Base-by-base conservation (phyloP, 2,797 vertebrate genomes). In the Poeciliopsis paucimaculata region DNA sequence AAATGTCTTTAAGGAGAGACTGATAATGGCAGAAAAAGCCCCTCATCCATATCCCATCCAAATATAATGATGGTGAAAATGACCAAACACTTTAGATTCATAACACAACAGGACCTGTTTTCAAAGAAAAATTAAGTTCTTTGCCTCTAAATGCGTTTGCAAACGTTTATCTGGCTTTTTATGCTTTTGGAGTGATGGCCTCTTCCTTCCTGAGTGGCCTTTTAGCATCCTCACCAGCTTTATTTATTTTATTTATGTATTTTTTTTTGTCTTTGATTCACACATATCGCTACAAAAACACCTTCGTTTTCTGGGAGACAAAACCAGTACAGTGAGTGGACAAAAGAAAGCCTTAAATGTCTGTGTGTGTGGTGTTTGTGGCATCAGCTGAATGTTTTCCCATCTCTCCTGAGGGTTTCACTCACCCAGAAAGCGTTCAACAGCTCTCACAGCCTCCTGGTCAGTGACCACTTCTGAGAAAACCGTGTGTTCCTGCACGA, bases 391-490 rank as follows among this genome's bases (percentile, higher is more conserved):
- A 23, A 34, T 12, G 26, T 15, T 26, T 26, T 80, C 26, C 60
- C 2, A 71, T 31, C 12, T 66, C 28, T 10, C 77, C 31, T 66
- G 73, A 13, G 9, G 15, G 13, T 68, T 0, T 16, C 5, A 86
- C 97, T 96, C 91, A 98, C 98, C 97, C 73, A 98, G 81, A 82
- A 98, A 98, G 75, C 5, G 92, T 81, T 98, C 96, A 5, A 97
- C 68, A 0, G 98, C 97, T 15, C 73, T 82, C 46, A 98, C 95
- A 0, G 97, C 98, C 82, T 98, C 95, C 2, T 74, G 39, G 18
- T 99, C 98, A 13, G 96, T 94, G 91, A 98, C 95, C n/a, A 97
- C 94, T 79, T 97, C 91, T 0, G 97, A 98, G 81, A 97, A 87
- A 78, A 98, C 88, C 0, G 26, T 43, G 71, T 96, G 94, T 76